These are phyloP conservation scores for Dipodomys merriami DNA, from an alignment of 2,113 vertebrate genomes.

Conservation along the genomic window DNA sequence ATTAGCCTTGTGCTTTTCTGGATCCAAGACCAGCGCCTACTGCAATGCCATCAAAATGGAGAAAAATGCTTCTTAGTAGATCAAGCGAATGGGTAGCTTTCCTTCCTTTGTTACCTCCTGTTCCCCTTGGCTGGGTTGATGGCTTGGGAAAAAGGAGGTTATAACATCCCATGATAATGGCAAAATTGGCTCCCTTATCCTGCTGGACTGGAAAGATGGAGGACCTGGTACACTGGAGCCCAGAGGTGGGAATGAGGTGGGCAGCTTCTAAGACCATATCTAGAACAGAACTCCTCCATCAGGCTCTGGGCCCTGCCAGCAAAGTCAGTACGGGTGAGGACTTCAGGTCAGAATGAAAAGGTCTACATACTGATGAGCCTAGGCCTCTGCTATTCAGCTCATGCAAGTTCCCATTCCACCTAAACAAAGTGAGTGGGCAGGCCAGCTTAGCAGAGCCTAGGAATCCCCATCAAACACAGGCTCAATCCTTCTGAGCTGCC, in stretches of 20 bases:
- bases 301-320: background rate
- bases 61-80: background rate
- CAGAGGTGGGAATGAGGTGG: background rate
- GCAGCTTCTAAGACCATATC: background rate
- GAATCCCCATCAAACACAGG: background rate
- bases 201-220: background rate
- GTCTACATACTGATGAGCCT: background rate
- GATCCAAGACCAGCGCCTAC: background rate
- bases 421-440: rapidly evolving
- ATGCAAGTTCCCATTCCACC: background rate
- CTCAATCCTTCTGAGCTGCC: background rate
- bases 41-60: background rate
- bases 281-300: background rate
- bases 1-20: background rate
- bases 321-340: background rate
- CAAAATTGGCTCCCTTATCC: background rate
- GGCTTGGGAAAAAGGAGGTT: background rate
- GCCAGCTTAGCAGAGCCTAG: background rate
- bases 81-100: background rate
- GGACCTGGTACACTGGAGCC: background rate
- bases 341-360: background rate
- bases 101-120: background rate
- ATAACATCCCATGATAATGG: background rate
- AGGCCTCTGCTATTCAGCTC: background rate
- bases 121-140: background rate